A percentile compares a stretch with the other conserved stretches of the same genome.
Conservation (phyloP, 2,888 invertebrate genomes). For the Thalpophila matura region DNA sequence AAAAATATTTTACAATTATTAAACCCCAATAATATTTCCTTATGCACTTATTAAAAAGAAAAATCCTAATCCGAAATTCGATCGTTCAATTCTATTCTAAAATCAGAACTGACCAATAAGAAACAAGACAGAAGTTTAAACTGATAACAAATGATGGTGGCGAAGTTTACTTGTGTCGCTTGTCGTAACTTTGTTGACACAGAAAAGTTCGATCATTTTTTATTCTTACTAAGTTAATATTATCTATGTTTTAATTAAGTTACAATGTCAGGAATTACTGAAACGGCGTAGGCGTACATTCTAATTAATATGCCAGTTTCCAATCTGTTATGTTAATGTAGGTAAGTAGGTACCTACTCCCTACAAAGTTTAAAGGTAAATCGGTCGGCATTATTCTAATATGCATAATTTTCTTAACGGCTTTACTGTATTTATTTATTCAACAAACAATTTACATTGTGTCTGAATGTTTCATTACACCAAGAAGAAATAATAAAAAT, state of each 20-base stretch:
- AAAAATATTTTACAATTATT: too few relatives aligned
- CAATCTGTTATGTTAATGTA: conserved; percentile 40
- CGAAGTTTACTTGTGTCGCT: not conserved
- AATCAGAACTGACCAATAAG: not conserved
- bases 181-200: not conserved
- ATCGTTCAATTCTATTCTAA: not conserved
- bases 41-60: not conserved
- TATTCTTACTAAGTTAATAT: conserved; percentile 11
- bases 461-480: too few relatives aligned
- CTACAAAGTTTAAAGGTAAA: conserved; percentile 33
- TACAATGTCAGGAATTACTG: conserved; percentile 38
- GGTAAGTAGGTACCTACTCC: too few relatives aligned
- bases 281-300: conserved; percentile 19
- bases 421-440: too few relatives aligned
- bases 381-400: conserved; percentile 25
- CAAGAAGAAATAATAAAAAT: too few relatives aligned
- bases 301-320: conserved; percentile 51
- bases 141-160: not conserved
- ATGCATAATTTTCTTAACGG: conserved; percentile 8
- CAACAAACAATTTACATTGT: too few relatives aligned
- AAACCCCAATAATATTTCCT: too few relatives aligned
- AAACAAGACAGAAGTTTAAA: not conserved
- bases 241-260: conserved; percentile 34
- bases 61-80: not conserved
- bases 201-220: conserved; percentile 23